Evolutionary conservation across 1,140 invertebrate species (phyloP).

Genomic region (Pteromalus puparum): DNA sequence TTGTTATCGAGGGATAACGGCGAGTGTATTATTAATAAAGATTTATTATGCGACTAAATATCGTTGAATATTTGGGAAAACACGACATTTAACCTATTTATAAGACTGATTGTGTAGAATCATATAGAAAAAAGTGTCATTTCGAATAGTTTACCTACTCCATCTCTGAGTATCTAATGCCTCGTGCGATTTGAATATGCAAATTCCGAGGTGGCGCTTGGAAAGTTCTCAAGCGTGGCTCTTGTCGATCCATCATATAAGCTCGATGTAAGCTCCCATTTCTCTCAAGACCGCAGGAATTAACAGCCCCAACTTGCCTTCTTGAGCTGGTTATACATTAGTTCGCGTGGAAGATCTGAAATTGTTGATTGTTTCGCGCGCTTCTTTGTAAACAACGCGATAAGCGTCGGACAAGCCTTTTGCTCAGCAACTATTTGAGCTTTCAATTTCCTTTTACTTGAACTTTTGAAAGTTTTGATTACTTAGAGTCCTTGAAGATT

Average conservation of each 20-base stretch:
- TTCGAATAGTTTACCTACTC: background rate
- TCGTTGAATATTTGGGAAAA: too few relatives aligned
- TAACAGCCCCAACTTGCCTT: background rate
- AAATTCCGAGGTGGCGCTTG: background rate
- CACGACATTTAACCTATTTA: too few relatives aligned
- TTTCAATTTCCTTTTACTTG: too few relatives aligned
- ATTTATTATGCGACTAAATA: too few relatives aligned
- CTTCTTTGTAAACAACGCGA: background rate
- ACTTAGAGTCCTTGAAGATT: too few relatives aligned
- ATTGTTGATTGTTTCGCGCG: background rate
- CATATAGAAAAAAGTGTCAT: too few relatives aligned
- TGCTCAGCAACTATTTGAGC: background rate
- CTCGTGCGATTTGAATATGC: background rate
- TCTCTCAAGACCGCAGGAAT: conserved; percentile 5
- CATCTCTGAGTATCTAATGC: background rate
- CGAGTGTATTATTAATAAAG: too few relatives aligned
- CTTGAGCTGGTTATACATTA: background rate
- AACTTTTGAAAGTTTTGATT: too few relatives aligned
- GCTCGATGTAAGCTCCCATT: background rate
- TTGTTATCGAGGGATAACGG: too few relatives aligned
- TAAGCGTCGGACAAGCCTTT: background rate
- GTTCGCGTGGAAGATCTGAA: background rate
- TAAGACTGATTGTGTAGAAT: too few relatives aligned
- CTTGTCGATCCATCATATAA: conserved; percentile 18
- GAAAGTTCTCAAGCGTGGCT: background rate